Conservation (phyloP, 2,888 invertebrate species). For the Nomada fabriciana region DNA sequence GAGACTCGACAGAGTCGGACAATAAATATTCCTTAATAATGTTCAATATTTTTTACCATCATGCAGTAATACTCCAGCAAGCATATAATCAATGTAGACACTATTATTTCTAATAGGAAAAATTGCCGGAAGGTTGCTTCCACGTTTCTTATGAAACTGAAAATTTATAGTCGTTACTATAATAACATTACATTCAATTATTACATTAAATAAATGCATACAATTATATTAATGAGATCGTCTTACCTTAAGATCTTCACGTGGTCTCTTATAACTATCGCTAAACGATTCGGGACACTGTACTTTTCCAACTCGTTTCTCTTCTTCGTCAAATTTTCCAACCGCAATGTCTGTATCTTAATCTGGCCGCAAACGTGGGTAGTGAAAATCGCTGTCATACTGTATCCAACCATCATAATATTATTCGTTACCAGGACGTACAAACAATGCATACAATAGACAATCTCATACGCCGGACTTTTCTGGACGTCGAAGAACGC, state of each 20-base stretch:
- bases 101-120: constrained; percentile 77
- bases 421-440: constrained; percentile 48
- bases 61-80: constrained; percentile 78
- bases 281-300: constrained; percentile 12
- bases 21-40: neutral
- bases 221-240: neutral
- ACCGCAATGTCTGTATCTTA: constrained; percentile 53
- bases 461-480: constrained; percentile 67
- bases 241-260: constrained; percentile 61
- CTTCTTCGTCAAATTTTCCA: neutral
- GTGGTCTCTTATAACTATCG: constrained; percentile 59
- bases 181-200: neutral
- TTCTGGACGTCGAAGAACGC: constrained; percentile 55
- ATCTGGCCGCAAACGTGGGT: constrained; percentile 69
- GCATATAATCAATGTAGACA: constrained; percentile 77
- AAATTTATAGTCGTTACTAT: constrained; percentile 1
- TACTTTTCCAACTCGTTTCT: neutral
- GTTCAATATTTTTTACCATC: constrained; percentile 68
- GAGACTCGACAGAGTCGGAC: too few species aligned
- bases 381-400: constrained; percentile 64
- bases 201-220: neutral
- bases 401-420: constrained; percentile 60
- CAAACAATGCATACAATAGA: constrained; percentile 58
- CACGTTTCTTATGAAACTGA: constrained; percentile 46
- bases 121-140: constrained; percentile 71